A percentile compares a stretch with the other conserved stretches of the same genome.
Conservation (phyloP, 2,797 vertebrate species). For the Sebastolobus altivelis region DNA sequence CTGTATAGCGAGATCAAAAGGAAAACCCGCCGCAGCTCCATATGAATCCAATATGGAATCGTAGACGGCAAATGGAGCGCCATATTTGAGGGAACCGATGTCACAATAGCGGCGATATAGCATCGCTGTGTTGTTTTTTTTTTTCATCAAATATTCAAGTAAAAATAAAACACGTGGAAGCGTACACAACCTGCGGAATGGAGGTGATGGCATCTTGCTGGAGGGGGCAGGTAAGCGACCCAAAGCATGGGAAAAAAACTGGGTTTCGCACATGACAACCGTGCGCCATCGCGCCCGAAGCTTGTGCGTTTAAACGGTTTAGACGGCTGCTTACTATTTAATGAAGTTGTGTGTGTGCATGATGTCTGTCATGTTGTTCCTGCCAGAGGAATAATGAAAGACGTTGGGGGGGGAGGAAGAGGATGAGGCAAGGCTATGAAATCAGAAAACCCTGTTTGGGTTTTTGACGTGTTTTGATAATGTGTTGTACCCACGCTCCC, state of each 20-base stretch:
- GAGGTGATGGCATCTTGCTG: constrained; percentile 87
- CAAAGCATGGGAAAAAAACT: not conserved
- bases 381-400: constrained; percentile 24
- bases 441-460: constrained; percentile 16
- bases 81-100: constrained; percentile 54
- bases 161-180: constrained; percentile 16
- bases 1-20: constrained; percentile 69
- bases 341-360: constrained; percentile 39
- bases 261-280: constrained; percentile 12
- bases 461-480: not conserved
- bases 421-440: constrained; percentile 39
- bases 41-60: constrained; percentile 52
- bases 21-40: constrained; percentile 46
- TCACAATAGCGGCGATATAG: constrained; percentile 4
- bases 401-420: not conserved
- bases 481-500: constrained; percentile 13
- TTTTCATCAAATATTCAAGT: constrained; percentile 10
- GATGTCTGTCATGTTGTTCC: constrained; percentile 42
- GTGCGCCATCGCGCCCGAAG: constrained; percentile 1
- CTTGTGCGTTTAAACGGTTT: constrained; percentile 36
- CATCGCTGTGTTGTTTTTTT: not conserved
- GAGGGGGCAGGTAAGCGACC: constrained; percentile 82
- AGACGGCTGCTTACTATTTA: constrained; percentile 51
- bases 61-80: constrained; percentile 40
- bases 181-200: constrained; percentile 62